phyloP scores from a whole-genome alignment of 1,140 invertebrate genomes.

The Eciton burchellii region DNA sequence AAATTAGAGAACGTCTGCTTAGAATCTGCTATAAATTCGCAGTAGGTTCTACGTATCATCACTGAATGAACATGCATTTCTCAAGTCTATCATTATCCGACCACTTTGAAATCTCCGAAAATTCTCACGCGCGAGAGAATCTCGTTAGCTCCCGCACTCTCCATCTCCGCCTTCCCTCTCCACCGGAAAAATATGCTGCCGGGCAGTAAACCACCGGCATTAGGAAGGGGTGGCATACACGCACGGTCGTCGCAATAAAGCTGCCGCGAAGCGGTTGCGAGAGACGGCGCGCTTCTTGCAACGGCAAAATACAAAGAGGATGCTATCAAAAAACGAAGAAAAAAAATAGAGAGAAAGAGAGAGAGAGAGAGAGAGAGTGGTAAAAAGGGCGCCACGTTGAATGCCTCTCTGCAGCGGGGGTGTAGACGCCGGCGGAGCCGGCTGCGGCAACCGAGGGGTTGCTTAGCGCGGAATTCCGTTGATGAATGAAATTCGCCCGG shows the following conservation, averaged over 20 bases:
- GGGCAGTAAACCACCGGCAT: not conserved
- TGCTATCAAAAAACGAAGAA: conserved; percentile 43
- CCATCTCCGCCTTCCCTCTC: no score
- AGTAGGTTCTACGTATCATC: not conserved
- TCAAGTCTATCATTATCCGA: not conserved
- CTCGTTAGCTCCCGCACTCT: conserved; percentile 1
- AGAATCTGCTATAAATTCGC: no score
- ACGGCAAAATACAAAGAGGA: conserved; percentile 57
- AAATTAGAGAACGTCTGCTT: no score
- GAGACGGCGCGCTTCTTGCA: conserved; percentile 9
- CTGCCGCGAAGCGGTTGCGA: not conserved
- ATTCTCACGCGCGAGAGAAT: not conserved
- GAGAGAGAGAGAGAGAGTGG: conserved; percentile 50
- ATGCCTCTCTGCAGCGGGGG: conserved; percentile 48
- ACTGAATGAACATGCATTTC: not conserved
- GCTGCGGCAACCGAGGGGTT: conserved; percentile 44
- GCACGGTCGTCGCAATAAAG: not conserved
- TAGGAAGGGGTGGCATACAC: not conserved
- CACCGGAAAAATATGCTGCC: no score
- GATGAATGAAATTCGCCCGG: conserved; percentile 75
- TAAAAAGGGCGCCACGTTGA: not conserved
- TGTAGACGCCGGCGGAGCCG: conserved; percentile 36
- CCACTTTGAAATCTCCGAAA: not conserved
- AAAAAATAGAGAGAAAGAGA: no score
- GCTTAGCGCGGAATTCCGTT: conserved; percentile 73